Evolutionary conservation across 2,797 vertebrate species (phyloP).

Genomic region (Apogon hyalosoma): DNA sequence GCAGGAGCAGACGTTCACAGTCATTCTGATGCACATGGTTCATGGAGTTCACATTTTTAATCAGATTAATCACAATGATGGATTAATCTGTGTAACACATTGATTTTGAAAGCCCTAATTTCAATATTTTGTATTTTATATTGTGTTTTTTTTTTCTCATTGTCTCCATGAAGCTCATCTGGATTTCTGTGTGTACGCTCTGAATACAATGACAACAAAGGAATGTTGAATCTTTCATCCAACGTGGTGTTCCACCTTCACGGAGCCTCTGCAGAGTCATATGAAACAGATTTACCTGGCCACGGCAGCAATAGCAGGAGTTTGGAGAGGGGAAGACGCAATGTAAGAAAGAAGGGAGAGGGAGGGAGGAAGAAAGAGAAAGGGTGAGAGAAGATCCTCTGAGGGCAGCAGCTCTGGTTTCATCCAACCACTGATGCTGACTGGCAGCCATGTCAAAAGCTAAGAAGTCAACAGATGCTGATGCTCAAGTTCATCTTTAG

Average conservation of each 20-base stretch:
- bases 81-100: too few relatives aligned
- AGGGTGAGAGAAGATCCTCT: constrained; percentile 68
- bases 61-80: too few relatives aligned
- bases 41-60: too few relatives aligned
- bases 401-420: constrained; percentile 72
- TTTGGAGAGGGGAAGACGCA: constrained; percentile 17
- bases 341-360: constrained; percentile 9
- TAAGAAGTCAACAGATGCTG: constrained; percentile 69
- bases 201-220: too few relatives aligned
- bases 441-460: constrained; percentile 79
- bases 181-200: too few relatives aligned
- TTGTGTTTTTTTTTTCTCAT: too few relatives aligned
- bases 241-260: constrained; percentile 14
- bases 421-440: constrained; percentile 71
- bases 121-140: too few relatives aligned
- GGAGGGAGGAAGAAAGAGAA: constrained; percentile 7
- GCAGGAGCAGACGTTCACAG: too few relatives aligned
- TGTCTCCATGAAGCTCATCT: too few relatives aligned
- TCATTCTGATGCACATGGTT: too few relatives aligned
- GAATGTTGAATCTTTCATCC: not conserved
- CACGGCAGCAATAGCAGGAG: constrained; percentile 26
- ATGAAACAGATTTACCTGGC: constrained; percentile 81
- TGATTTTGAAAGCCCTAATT: too few relatives aligned
- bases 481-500: constrained; percentile 78
- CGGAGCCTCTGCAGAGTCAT: constrained; percentile 67